Percentiles rank a stretch among this genome's conserved stretches.
These are phyloP conservation scores for Scyliorhinus canicula DNA, from an alignment of 2,797 vertebrate species.

Conservation along the genomic window DNA sequence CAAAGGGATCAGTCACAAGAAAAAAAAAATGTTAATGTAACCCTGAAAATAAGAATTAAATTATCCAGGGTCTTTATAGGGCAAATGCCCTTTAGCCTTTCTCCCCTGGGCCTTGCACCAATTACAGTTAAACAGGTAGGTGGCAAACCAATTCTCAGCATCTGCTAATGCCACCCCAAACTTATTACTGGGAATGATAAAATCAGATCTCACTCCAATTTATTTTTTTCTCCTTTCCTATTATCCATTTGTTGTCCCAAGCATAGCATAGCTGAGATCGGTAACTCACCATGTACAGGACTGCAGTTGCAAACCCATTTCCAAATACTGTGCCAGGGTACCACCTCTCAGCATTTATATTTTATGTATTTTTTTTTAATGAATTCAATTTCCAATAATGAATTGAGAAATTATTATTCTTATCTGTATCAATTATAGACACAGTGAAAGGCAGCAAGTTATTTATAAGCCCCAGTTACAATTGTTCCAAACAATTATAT, in stretches of 20 bases:
- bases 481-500: background rate
- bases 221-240: background rate
- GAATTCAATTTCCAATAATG: background rate
- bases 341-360: background rate
- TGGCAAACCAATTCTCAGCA: background rate
- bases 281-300: conserved; percentile 16
- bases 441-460: background rate
- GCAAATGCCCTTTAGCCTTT: background rate
- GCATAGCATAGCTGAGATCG: conserved; percentile 4
- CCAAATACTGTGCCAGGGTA: background rate
- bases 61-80: background rate
- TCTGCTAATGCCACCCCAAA: background rate
- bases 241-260: background rate
- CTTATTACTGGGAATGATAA: background rate
- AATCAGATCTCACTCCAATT: background rate
- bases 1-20: conserved; percentile 5
- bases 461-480: background rate
- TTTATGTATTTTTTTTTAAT: background rate
- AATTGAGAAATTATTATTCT: background rate
- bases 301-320: background rate
- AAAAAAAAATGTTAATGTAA: conserved; percentile 1
- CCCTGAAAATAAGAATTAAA: conserved; percentile 24
- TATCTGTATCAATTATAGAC: background rate
- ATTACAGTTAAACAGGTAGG: background rate
- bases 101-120: background rate